These are phyloP conservation scores for Prietella phreatophila DNA, from an alignment of 2,113 vertebrate species.

Conservation along the genomic window DNA sequence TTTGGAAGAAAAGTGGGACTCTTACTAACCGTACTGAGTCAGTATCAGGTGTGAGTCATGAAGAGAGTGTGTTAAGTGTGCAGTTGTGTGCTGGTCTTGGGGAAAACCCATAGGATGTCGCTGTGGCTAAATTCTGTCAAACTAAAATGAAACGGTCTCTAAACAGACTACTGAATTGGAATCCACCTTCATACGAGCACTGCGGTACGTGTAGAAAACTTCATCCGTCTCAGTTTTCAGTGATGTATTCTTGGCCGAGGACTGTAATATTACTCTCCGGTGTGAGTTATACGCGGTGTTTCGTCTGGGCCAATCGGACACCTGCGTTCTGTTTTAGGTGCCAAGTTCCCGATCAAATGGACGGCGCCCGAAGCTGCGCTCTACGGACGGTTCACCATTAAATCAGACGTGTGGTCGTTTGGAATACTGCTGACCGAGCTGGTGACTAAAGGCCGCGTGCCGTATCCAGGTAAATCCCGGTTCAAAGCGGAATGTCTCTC, in stretches of 20 bases:
- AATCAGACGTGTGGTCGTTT: constrained; percentile 98
- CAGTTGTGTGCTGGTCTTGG: not conserved
- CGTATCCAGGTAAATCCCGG: constrained; percentile 87
- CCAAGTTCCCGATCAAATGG: constrained; percentile 99
- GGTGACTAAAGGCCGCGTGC: constrained; percentile 98
- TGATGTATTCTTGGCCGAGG: not conserved
- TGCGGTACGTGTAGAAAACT: not conserved
- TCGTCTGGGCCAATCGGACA: not conserved
- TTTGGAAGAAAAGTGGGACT: not conserved
- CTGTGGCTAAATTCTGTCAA: not conserved
- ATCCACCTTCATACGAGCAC: not conserved
- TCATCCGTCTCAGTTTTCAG: not conserved
- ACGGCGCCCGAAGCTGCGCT: constrained; percentile 94
- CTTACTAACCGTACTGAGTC: not conserved
- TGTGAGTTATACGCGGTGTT: not conserved
- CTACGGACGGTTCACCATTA: constrained; percentile 98
- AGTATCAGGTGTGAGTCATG: not conserved
- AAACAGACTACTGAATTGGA: not conserved
- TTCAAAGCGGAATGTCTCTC: not conserved
- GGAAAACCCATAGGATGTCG: not conserved
- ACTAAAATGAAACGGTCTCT: not conserved
- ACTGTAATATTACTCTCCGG: not conserved
- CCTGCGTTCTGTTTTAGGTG: constrained; percentile 73
- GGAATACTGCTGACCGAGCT: constrained; percentile 97
- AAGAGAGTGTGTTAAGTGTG: not conserved